Base-by-base conservation (phyloP, 2,888 invertebrate genomes). In the Platycheirus rosarum region DNA sequence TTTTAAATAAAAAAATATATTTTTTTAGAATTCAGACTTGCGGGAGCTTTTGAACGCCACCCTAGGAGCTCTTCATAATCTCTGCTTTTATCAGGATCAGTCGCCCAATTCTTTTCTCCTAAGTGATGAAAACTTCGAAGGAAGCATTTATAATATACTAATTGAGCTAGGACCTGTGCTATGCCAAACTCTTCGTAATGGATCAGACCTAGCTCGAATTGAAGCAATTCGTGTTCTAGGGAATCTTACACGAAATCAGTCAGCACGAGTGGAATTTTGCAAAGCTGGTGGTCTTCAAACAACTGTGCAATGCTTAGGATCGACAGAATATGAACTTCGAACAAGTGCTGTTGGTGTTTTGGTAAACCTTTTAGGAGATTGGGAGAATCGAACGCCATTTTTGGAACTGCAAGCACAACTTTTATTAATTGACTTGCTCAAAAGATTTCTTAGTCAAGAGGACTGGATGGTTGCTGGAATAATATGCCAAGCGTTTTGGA, bases 181-280 rank as follows among this genome's bases (percentile, higher is more conserved):
- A 35, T 89, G 88, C 29, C 80, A 84, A 0, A 88, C 88, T 0
- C 60, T 91, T 40, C 85, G 85, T 8, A 85, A 77, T n/a, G 86
- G 87, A 75, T 55, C 89, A 85, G 51, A 87, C 86, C 8, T 89
- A 88, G 90, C 92, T 71, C 91, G 88, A 53, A 87, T 92, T 84
- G 97, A 97, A 91, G 94, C 95, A 20, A 94, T 95, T 86, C 92
- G 97, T 79, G 96, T 96, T 66, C 92, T 96, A 85, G 97, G 96
- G 29, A 97, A 97, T 91, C 91, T 97, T 85, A 95, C 96, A 0
- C 92, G 96, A 44, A 94, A 94, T 20, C 92, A 92, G 88, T 89
- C 92, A 78, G 93, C 94, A 0, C 90, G 95, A 76, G 93, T 93
- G 73, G 93, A 92, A 84, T 92, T 96, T 73, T 92, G 94, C 84